Conservation (phyloP, 2,113 vertebrate species). For the Callospermophilus lateralis region DNA sequence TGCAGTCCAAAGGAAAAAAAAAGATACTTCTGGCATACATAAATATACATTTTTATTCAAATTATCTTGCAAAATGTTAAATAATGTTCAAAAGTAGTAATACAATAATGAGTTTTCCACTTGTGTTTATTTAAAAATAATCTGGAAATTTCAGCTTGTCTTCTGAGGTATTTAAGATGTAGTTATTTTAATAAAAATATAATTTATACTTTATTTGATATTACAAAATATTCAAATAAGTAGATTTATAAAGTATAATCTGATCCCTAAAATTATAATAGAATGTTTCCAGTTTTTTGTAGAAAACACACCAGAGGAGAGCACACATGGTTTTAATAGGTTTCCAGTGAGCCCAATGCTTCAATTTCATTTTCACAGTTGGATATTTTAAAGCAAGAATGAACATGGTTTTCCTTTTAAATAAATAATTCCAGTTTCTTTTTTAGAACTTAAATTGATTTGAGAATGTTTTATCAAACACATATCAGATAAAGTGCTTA, state of each 20-base stretch:
- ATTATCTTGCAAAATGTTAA: neutral
- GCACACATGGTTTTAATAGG: neutral
- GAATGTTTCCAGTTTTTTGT: neutral
- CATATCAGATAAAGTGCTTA: neutral
- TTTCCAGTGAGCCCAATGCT: neutral
- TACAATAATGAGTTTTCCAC: neutral
- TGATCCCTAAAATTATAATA: neutral
- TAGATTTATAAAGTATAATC: neutral
- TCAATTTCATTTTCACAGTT: slow-evolving; percentile 61
- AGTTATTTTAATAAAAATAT: slow-evolving; percentile 25
- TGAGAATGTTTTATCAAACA: neutral
- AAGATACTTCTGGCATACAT: neutral
- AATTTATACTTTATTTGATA: slow-evolving; percentile 1
- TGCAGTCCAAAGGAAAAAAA: neutral
- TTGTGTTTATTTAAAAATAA: neutral
- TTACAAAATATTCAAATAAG: neutral
- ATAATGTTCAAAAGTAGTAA: neutral
- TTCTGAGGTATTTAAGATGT: neutral
- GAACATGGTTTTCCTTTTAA: slow-evolving; percentile 60
- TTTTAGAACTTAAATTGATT: slow-evolving; percentile 16
- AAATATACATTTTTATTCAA: neutral
- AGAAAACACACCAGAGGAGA: neutral
- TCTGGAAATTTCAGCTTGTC: neutral
- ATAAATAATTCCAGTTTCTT: slow-evolving; percentile 4
- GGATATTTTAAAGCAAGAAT: slow-evolving; percentile 47